Base-by-base conservation (phyloP, 2,113 vertebrate genomes). In the Clarias batrachus region DNA sequence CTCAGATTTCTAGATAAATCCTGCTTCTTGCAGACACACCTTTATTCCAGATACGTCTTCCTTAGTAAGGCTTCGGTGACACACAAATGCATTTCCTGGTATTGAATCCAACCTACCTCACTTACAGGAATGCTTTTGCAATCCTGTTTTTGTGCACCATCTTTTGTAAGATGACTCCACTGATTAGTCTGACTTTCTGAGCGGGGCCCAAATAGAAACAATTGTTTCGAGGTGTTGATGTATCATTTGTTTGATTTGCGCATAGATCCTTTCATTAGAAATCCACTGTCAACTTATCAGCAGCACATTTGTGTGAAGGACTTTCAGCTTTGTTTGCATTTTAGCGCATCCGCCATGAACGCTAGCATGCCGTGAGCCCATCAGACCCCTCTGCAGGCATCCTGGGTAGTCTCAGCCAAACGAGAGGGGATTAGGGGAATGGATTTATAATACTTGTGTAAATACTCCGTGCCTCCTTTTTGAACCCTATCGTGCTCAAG, bases 361-460 rank as follows among this genome's bases (percentile, higher is more conserved):
- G 3, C 57, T 8, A 85, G 85, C 30, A 25, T 16, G 33, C 82
- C 0, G 10, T 73, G 83, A 87, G 30, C 60, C 62, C 54, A 27
- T 77, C 71, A 30, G 82, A 79, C 83, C 52, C 76, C 37, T 65
- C 54, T 78, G 3, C 41, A 81, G 66, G 57, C 77, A 33, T 81
- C 59, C 54, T 52, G 59, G 73, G 48, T 80, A 87, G 73, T 86
- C 86, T 81, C 27, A 76, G 48, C 73, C 77, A 87, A 37, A 85
- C 56, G 23, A 76, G 41, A 82, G 66, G 62, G 93, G 94, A 95
- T 94, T 95, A 95, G 89, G 91, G 90, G 93, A 95, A 94, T 94
- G 93, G 94, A 94, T 93, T 92, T 91, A 91, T 94, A 95, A 95
- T 93, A 89, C 93, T 91, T 90, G 91, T 93, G 94, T 93, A 93